phyloP scores from a whole-genome alignment of 2,113 vertebrate genomes.

The Hemicordylus capensis region DNA sequence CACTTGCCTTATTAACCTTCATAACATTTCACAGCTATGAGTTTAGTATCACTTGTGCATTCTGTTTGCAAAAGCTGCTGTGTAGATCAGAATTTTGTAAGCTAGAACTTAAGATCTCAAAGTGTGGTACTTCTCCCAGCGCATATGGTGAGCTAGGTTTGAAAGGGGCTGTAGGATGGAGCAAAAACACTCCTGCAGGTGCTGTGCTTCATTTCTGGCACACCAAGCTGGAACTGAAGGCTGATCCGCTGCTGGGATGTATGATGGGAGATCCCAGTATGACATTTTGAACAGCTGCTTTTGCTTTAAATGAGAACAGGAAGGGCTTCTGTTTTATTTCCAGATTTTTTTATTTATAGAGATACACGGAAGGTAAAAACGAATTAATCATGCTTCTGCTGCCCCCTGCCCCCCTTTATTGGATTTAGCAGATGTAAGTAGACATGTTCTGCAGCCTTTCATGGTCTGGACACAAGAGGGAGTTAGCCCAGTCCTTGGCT shows the following conservation, averaged over 20 bases:
- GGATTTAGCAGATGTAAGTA: constrained; percentile 26
- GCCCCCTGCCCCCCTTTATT: constrained; percentile 22
- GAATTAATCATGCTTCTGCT: constrained; percentile 38
- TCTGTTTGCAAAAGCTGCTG: too few relatives aligned
- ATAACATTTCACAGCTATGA: too few relatives aligned
- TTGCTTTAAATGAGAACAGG: constrained; percentile 36
- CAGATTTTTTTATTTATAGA: too few relatives aligned
- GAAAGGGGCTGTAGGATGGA: not conserved
- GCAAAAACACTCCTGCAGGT: not conserved
- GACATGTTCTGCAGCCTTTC: not conserved
- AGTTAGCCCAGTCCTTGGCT: not conserved
- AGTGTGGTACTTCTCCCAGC: too few relatives aligned
- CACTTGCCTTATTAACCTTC: too few relatives aligned
- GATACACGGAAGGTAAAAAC: constrained; percentile 40
- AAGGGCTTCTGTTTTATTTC: constrained; percentile 39
- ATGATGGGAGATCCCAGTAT: not conserved
- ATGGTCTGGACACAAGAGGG: not conserved
- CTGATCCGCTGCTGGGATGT: not conserved
- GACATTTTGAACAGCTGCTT: constrained; percentile 55
- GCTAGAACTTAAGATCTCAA: too few relatives aligned
- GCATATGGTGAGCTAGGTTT: not conserved
- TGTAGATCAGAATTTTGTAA: too few relatives aligned
- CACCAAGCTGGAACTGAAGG: not conserved
- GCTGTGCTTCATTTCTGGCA: not conserved
- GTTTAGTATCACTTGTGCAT: too few relatives aligned